These are phyloP conservation scores for Mus minutoides DNA, from an alignment of 2,797 vertebrate genomes.

Conservation along the genomic window DNA sequence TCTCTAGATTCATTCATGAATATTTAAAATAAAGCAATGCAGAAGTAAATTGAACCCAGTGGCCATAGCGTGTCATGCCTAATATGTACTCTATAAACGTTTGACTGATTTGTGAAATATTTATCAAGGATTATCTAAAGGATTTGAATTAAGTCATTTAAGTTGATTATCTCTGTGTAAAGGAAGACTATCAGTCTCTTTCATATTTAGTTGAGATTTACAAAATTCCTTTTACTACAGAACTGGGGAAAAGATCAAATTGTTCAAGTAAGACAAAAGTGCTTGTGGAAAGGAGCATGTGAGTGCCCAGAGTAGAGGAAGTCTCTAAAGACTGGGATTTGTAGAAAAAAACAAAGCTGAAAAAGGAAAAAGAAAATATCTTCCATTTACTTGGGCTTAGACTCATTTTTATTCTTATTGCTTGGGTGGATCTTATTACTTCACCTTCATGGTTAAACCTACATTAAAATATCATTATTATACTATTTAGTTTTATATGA, in stretches of 20 bases:
- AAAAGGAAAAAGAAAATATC: background rate
- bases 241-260: constrained; percentile 26
- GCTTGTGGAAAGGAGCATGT: background rate
- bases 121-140: constrained; percentile 24
- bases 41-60: constrained; percentile 62
- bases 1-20: constrained; percentile 34
- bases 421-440: background rate
- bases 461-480: background rate
- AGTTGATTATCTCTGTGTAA: constrained; percentile 44
- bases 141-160: constrained; percentile 56
- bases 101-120: constrained; percentile 51
- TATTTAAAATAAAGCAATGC: constrained; percentile 56
- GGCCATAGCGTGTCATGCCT: background rate
- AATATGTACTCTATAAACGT: constrained; percentile 43
- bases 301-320: background rate
- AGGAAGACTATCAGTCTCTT: background rate
- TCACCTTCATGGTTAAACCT: background rate
- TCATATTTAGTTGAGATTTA: background rate
- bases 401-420: background rate
- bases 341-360: background rate
- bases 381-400: background rate
- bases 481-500: background rate
- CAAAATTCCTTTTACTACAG: background rate
- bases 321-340: background rate
- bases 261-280: background rate